These are phyloP conservation scores for Forbesichthys agassizii DNA, from an alignment of 2,113 vertebrate genomes.

Conservation along the genomic window DNA sequence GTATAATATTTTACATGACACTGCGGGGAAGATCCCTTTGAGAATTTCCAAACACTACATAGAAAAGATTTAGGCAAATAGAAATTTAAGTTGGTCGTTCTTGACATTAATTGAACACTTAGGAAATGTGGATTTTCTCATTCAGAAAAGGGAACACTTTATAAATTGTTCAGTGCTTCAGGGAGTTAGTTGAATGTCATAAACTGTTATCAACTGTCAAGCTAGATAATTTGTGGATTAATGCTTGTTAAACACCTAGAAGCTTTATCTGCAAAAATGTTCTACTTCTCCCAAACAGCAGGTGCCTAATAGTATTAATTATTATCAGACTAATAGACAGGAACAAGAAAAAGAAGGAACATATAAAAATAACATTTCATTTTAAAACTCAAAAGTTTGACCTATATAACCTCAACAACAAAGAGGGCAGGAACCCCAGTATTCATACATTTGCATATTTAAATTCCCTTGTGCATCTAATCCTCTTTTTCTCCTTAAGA, in stretches of 20 bases:
- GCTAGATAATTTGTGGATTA: not conserved
- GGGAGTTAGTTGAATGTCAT: not conserved
- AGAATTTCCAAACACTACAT: not conserved
- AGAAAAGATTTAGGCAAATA: not conserved
- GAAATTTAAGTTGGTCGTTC: not conserved
- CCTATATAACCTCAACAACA: slow-evolving; percentile 63
- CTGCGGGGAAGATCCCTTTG: not conserved
- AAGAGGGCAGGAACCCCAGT: slow-evolving; percentile 34
- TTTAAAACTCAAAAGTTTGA: slow-evolving; percentile 52
- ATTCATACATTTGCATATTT: slow-evolving; percentile 63
- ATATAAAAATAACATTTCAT: not conserved
- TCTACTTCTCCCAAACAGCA: not conserved
- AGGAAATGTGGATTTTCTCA: not conserved
- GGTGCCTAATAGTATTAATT: not conserved
- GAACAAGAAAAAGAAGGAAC: not conserved
- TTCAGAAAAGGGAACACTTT: not conserved
- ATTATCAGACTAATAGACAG: not conserved
- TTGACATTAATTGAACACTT: not conserved
- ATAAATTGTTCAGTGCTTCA: not conserved
- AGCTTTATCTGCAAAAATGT: too few relatives aligned
- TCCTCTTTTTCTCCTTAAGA: slow-evolving; percentile 34
- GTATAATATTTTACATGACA: not conserved
- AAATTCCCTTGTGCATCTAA: slow-evolving; percentile 32
- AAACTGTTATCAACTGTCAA: not conserved
- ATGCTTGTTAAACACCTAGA: not conserved